phyloP scores from a whole-genome alignment of 1,140 invertebrate genomes.

The Pygmarrhopalites habei region DNA sequence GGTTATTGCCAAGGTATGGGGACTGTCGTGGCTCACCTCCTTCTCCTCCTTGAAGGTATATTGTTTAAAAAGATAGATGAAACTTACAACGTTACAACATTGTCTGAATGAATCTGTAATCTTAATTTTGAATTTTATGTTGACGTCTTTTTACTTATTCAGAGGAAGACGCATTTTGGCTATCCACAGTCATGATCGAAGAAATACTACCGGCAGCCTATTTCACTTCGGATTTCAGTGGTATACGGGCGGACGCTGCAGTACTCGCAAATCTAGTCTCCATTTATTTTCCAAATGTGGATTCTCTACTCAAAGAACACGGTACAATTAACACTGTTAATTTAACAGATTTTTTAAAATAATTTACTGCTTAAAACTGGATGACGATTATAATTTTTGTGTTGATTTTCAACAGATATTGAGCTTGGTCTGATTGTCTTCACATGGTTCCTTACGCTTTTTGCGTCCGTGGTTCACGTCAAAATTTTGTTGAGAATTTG shows the following conservation, averaged over 20 bases:
- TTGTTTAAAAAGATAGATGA: too few species aligned
- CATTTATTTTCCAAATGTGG: slow-evolving; percentile 81
- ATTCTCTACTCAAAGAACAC: slow-evolving; percentile 79
- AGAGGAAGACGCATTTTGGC: slow-evolving; percentile 95
- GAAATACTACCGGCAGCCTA: slow-evolving; percentile 95
- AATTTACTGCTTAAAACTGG: too few species aligned
- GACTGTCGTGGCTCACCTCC: slow-evolving; percentile 88
- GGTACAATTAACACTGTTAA: too few species aligned
- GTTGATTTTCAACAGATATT: too few species aligned
- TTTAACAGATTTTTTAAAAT: too few species aligned
- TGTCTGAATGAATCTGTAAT: background rate
- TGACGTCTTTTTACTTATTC: too few species aligned
- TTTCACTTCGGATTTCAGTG: slow-evolving; percentile 89
- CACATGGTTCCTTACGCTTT: slow-evolving; percentile 97
- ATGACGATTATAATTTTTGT: too few species aligned
- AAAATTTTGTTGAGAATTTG: slow-evolving; percentile 90
- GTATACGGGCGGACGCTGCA: slow-evolving; percentile 77
- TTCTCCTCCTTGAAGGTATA: slow-evolving; percentile 91
- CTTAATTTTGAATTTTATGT: background rate
- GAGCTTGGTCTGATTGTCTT: slow-evolving; percentile 92
- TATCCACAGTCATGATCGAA: slow-evolving; percentile 96
- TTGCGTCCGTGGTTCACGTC: slow-evolving; percentile 96
- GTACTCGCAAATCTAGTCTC: slow-evolving; percentile 84
- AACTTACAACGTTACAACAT: too few species aligned
- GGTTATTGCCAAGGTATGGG: slow-evolving; percentile 93